Evolutionary conservation across 2,797 vertebrate species (phyloP), one percentile per base, ranked within the genome.

Genomic region (Poliocrania exsul): DNA sequence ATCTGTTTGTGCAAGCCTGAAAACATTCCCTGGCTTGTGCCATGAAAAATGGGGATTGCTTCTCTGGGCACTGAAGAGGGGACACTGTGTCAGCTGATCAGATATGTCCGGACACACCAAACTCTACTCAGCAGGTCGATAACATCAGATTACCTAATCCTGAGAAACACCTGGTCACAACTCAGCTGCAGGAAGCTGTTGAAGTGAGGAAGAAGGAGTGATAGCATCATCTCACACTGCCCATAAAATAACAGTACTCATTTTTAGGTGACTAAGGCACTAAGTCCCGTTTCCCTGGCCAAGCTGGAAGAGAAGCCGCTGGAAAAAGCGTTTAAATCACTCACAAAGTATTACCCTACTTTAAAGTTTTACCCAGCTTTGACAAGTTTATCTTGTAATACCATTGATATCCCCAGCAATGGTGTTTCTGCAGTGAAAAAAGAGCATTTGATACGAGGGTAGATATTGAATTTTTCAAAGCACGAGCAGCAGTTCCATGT

Each of bases 71-170:
- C 71, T 72, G 91, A 37, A 60, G 81, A 86, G 82, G 42, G 77
- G 67, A 96, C 67, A 28, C 26, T 12, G 60, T 10, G 0, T 79
- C 71, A 37, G 60, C 17, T 13, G 9, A 65, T 94, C 81, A 69
- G 82, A 90, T 67, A 49, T 3, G 51, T 90, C 56, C 4, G 2
- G 72, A 90, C 91, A 37, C 0, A 44, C 54, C 2, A 4, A 92
- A 67, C 62, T 83, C 92, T 64, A 58, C 74, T 42, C 37, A 0
- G 4, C 60, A 60, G 81, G 70, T 73, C 0, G 86, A 96, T 96
- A 96, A 93, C 74, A 96, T 95, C 94, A 33, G 69, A 65, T 49
- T 62, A 93, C 88, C 93, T 81, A 86, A 83, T 93, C 86, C 90
- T 65, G 81, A 10, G 35, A 85, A 96, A 88, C 94, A 65, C 75